Percentiles rank a stretch among this genome's conserved stretches.
These are phyloP conservation scores for Uromys caudimaculatus DNA, from an alignment of 2,797 vertebrate species.

Conservation along the genomic window DNA sequence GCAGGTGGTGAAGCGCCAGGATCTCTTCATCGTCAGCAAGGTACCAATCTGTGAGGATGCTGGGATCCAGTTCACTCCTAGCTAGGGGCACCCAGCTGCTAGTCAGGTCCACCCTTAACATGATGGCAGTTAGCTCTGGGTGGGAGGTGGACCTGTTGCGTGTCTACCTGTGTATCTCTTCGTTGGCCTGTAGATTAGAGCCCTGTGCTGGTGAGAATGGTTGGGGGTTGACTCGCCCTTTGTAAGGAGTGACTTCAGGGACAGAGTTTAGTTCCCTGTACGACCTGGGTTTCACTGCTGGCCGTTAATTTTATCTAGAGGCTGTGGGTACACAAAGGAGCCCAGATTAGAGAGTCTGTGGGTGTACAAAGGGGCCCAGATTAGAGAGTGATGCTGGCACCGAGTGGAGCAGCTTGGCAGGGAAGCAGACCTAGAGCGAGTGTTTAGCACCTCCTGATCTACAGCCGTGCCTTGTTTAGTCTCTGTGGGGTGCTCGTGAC, in stretches of 20 bases:
- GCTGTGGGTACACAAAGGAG: neutral
- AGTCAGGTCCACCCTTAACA: neutral
- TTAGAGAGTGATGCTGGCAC: neutral
- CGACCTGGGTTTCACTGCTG: neutral
- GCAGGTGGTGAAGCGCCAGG: constrained; percentile 90
- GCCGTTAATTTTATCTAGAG: neutral
- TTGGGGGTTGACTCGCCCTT: neutral
- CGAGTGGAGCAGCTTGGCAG: neutral
- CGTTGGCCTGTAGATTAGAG: neutral
- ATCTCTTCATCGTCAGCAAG: constrained; percentile 94
- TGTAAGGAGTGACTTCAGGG: neutral
- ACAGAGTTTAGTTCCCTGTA: neutral
- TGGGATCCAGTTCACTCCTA: accelerated
- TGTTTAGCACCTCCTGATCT: neutral
- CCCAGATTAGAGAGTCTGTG: no score
- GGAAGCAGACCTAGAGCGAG: neutral
- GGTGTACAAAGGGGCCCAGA: neutral
- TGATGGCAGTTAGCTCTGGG: neutral
- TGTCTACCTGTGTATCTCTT: accelerated
- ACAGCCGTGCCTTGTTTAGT: neutral
- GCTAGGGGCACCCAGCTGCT: neutral
- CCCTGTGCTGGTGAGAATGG: neutral
- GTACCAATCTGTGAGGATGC: constrained; percentile 76
- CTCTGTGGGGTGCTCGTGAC: neutral
- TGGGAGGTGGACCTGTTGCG: neutral